Evolutionary conservation across 2,888 invertebrate genomes (phyloP).

Genomic region (Rhingia rostrata): DNA sequence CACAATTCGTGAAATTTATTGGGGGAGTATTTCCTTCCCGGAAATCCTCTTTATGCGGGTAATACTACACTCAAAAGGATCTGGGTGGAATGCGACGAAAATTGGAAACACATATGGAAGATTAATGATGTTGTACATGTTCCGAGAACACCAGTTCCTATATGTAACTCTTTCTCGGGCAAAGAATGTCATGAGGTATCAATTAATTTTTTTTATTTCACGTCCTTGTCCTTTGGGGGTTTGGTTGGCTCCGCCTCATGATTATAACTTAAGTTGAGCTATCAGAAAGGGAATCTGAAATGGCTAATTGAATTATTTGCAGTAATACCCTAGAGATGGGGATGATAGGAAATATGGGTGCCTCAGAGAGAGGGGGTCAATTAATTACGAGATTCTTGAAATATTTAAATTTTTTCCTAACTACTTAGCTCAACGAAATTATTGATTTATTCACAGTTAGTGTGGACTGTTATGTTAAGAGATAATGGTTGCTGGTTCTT

Average conservation of each 20-base stretch:
- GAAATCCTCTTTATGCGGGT: conserved; percentile 55
- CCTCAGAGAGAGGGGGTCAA: conserved; percentile 18
- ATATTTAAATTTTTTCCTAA: conserved; percentile 17
- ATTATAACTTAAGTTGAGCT: conserved; percentile 53
- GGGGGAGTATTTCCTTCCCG: conserved; percentile 62
- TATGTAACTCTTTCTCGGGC: conserved; percentile 8
- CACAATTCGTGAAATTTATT: conserved; percentile 68
- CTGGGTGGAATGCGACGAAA: conserved; percentile 46
- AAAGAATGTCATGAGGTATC: conserved; percentile 62
- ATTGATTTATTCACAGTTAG: conserved; percentile 58
- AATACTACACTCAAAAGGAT: conserved; percentile 36
- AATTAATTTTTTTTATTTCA: conserved; percentile 53
- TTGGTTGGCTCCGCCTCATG: conserved; percentile 9
- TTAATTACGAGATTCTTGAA: conserved; percentile 61
- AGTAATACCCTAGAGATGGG: conserved; percentile 35
- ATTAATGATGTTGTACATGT: conserved; percentile 59
- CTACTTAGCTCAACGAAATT: conserved; percentile 25
- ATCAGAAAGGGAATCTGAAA: conserved; percentile 47
- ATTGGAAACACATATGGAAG: conserved; percentile 57
- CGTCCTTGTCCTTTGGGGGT: conserved; percentile 26
- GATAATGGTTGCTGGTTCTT: conserved; percentile 1
- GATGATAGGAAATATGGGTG: conserved; percentile 29
- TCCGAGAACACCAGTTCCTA: conserved; percentile 15
- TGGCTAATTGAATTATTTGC: conserved; percentile 69
- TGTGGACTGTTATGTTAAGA: conserved; percentile 44